Base-by-base conservation (phyloP, 2,797 vertebrate genomes). In the Argya squamiceps region DNA sequence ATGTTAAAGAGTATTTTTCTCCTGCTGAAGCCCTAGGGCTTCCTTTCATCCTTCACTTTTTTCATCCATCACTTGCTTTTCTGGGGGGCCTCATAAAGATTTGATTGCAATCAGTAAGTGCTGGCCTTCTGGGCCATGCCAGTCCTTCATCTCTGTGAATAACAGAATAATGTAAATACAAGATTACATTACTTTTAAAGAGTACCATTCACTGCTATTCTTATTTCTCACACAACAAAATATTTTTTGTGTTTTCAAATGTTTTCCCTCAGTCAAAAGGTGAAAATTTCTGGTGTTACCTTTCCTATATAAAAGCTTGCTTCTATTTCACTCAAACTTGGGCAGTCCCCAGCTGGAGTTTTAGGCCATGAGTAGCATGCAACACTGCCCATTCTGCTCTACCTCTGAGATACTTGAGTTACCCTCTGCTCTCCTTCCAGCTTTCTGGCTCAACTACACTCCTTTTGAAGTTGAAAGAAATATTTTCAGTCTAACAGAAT, bases 221-320 rank as follows among this genome's bases (percentile, higher is more conserved):
- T 49, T 49, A 52, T 85, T 77, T 83, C 4, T 17, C 2, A 3
- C 9, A 24, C 13, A 83, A 47, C 9, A 70, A 62, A 43, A 62
- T 49, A 23, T n/a, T n/a, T n/a, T n/a, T n/a, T n/a, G n/a, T n/a
- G n/a, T n/a, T n/a, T n/a, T 13, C 9, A 70, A 77, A 30, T 7
- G 0, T 24, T 49, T 43, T 29, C 17, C 34, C 4, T 3, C 5
- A 3, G 9, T 52, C 56, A 67, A 70, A 9, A 29, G 0, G 0
- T 39, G 11, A 60, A 13, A 78, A 67, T 52, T 53, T 78, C 15
- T 55, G 13, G 8, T 5, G n/a, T 47, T n/a, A 60, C 24, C 41
- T 43, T 44, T 55, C 20, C 30, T 30, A 0, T 17, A 7, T 19
- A 52, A 79, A 89, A 73, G 1, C 10, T 10, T 79, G 19, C 4